Evolutionary conservation across 2,113 vertebrate genomes (phyloP).

Genomic region (Gymnocephalus cernua): DNA sequence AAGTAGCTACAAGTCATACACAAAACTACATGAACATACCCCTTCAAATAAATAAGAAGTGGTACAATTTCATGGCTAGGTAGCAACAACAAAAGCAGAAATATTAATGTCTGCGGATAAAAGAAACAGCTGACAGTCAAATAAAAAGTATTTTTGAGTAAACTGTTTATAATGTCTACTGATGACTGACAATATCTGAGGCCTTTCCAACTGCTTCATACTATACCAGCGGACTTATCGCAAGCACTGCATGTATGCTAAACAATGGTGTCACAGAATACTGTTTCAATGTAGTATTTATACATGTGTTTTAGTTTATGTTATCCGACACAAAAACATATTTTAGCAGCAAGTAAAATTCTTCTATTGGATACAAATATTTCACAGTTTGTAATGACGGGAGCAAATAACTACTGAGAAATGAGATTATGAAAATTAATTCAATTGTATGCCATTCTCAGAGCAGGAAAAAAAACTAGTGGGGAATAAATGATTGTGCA

Average conservation of each 20-base stretch:
- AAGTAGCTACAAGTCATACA: conserved; percentile 64
- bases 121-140: conserved; percentile 44
- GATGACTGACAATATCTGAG: conserved; percentile 32
- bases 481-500: conserved; percentile 65
- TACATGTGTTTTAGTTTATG: conserved; percentile 55
- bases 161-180: conserved; percentile 49
- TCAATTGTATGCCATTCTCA: conserved; percentile 38
- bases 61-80: conserved; percentile 57
- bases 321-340: conserved; percentile 68
- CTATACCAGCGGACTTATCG: conserved; percentile 42
- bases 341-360: conserved; percentile 83
- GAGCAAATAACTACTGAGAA: conserved; percentile 70
- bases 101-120: conserved; percentile 53
- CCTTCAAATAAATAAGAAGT: conserved; percentile 52
- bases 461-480: conserved; percentile 31
- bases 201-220: conserved; percentile 39
- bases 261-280: conserved; percentile 59
- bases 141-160: conserved; percentile 38
- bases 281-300: conserved; percentile 54
- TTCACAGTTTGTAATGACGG: conserved; percentile 83
- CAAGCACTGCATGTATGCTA: conserved; percentile 54
- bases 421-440: conserved; percentile 48
- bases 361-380: conserved; percentile 67
- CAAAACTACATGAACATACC: conserved; percentile 66
- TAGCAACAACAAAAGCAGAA: conserved; percentile 71